Percentiles rank a stretch among this genome's conserved stretches.
Evolutionary conservation across 2,888 invertebrate species (phyloP).

Genomic region (Mongoloraphidia duomilia): DNA sequence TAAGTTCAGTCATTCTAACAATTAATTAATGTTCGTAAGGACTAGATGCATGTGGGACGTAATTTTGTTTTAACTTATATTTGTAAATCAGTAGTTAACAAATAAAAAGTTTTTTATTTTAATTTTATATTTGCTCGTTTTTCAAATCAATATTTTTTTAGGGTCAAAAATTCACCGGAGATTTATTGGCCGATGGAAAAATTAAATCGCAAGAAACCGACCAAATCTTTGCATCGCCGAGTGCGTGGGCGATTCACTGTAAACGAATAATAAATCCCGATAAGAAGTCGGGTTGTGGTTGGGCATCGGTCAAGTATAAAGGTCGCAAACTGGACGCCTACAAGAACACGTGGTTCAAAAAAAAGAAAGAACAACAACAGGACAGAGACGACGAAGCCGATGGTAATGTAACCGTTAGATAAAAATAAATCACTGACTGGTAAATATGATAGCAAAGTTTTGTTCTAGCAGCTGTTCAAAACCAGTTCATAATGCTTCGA

Average conservation of each 20-base stretch:
- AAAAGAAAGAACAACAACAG: conserved; percentile 30
- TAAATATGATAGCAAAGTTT: too few relatives aligned
- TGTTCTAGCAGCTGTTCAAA: too few relatives aligned
- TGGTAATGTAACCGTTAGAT: conserved; percentile 7
- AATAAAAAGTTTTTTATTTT: too few relatives aligned
- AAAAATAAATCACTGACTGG: background rate
- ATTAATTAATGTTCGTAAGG: too few relatives aligned
- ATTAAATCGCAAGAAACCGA: conserved; percentile 80
- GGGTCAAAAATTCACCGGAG: conserved; percentile 83
- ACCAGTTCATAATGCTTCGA: too few relatives aligned
- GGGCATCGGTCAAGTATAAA: conserved; percentile 82
- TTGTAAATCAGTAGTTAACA: too few relatives aligned
- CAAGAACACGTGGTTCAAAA: conserved; percentile 72
- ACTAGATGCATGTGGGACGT: too few relatives aligned
- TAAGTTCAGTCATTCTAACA: too few relatives aligned
- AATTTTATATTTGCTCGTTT: background rate
- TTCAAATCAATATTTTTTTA: conserved; percentile 26
- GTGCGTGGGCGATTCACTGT: conserved; percentile 87
- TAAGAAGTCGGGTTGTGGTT: conserved; percentile 84
- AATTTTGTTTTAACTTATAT: too few relatives aligned
- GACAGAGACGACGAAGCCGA: conserved; percentile 21
- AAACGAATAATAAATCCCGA: conserved; percentile 83
- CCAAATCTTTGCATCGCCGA: conserved; percentile 76
- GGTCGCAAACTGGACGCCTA: conserved; percentile 80
- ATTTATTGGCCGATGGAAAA: conserved; percentile 72